These are phyloP conservation scores for Coelogynopora nodosa DNA, from an alignment of 2,888 invertebrate species.

Conservation along the genomic window DNA sequence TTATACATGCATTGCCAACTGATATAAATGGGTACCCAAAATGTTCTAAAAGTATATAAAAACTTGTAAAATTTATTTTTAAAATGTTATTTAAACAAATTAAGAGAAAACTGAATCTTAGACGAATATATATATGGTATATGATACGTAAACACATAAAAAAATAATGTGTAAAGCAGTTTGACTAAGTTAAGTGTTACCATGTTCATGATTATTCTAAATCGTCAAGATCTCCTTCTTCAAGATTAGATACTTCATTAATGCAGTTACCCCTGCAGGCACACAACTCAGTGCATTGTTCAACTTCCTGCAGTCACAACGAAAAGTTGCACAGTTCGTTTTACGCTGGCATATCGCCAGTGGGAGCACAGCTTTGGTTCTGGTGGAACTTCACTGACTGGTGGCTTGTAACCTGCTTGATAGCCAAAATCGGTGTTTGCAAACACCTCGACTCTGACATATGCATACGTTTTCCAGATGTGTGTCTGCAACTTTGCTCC, in stretches of 20 bases:
- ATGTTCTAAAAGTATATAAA: neutral
- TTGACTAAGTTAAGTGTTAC: neutral
- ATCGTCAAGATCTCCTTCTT: neutral
- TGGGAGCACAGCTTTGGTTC: neutral
- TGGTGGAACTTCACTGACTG: neutral
- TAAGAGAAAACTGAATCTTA: neutral
- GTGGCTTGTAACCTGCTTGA: conserved; percentile 3
- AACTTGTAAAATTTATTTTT: neutral
- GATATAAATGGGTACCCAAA: neutral
- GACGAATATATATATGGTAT: neutral
- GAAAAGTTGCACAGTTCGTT: too few relatives aligned
- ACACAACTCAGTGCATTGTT: too few relatives aligned
- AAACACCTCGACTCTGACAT: conserved; percentile 12
- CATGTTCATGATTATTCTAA: neutral
- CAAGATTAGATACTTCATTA: neutral
- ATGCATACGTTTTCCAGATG: neutral
- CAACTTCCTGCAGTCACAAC: too few relatives aligned
- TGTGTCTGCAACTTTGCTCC: conserved; percentile 24
- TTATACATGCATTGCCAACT: neutral
- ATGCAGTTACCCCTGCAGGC: neutral
- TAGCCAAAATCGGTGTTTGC: conserved; percentile 5
- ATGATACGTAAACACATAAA: neutral
- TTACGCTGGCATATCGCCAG: too few relatives aligned
- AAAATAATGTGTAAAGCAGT: neutral
- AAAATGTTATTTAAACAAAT: conserved; percentile 12